Conservation (phyloP, 2,113 vertebrate genomes). For the Pleuronectes platessa region DNA sequence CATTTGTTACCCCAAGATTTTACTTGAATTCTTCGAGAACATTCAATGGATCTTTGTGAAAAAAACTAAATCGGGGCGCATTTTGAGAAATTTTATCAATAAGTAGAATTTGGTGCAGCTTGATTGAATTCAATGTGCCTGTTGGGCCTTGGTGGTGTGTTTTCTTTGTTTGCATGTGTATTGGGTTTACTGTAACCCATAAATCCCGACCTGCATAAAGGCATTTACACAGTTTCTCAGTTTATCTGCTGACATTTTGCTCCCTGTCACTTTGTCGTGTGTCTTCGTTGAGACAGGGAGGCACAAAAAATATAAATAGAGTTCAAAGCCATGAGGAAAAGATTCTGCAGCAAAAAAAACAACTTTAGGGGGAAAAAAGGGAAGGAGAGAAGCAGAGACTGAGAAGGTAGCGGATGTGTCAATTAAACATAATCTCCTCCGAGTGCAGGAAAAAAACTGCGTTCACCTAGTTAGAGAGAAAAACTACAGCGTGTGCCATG, state of each 20-base stretch:
- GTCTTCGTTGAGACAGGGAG: background rate
- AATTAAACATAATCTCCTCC: constrained; percentile 19
- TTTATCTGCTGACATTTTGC: background rate
- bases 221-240: background rate
- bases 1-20: too few relatives aligned
- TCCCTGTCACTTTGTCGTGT: background rate
- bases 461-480: constrained; percentile 15
- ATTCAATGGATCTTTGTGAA: too few relatives aligned
- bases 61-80: too few relatives aligned
- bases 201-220: too few relatives aligned
- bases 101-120: too few relatives aligned
- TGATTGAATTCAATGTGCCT: too few relatives aligned
- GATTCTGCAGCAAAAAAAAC: constrained; percentile 14
- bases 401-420: background rate
- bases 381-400: background rate
- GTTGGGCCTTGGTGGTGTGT: too few relatives aligned
- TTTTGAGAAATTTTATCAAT: too few relatives aligned
- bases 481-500: background rate
- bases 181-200: background rate
- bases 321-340: constrained; percentile 10
- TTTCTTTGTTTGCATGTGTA: background rate
- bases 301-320: constrained; percentile 3
- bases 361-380: background rate
- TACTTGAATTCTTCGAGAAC: too few relatives aligned
- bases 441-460: background rate